These are phyloP conservation scores for Acholoe squamosa DNA, from an alignment of 2,888 invertebrate species.

Conservation along the genomic window DNA sequence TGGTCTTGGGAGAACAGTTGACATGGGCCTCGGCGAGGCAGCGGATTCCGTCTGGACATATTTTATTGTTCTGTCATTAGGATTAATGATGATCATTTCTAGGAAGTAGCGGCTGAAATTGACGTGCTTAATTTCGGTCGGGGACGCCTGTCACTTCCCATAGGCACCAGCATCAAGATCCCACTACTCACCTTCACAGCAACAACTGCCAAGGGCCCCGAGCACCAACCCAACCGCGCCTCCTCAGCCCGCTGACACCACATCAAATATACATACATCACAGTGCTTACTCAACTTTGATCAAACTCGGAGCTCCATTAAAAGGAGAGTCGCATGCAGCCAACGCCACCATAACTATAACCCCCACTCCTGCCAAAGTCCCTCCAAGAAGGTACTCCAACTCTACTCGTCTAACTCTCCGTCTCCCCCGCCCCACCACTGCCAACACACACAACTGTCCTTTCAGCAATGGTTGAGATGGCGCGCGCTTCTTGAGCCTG, in stretches of 20 bases:
- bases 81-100: constrained; percentile 62
- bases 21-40: constrained; percentile 7
- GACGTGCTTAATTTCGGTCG: constrained; percentile 55
- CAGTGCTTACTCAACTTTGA: constrained; percentile 60
- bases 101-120: constrained; percentile 61
- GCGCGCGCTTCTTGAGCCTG: constrained; percentile 41
- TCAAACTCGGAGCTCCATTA: constrained; percentile 45
- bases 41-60: constrained; percentile 41
- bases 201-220: not conserved
- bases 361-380: no score
- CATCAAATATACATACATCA: constrained; percentile 62
- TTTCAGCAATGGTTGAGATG: constrained; percentile 45
- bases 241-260: constrained; percentile 6
- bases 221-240: not conserved
- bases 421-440: not conserved
- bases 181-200: constrained; percentile 25
- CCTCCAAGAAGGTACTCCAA: not conserved
- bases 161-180: constrained; percentile 51
- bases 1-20: constrained; percentile 29
- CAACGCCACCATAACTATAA: not conserved
- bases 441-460: not conserved
- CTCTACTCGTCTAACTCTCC: not conserved
- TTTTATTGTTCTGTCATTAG: constrained; percentile 61
- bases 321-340: constrained; percentile 7
- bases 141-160: constrained; percentile 51